Evolutionary conservation across 2,888 invertebrate genomes (phyloP).

Genomic region (Rhyacophila evoluta): DNA sequence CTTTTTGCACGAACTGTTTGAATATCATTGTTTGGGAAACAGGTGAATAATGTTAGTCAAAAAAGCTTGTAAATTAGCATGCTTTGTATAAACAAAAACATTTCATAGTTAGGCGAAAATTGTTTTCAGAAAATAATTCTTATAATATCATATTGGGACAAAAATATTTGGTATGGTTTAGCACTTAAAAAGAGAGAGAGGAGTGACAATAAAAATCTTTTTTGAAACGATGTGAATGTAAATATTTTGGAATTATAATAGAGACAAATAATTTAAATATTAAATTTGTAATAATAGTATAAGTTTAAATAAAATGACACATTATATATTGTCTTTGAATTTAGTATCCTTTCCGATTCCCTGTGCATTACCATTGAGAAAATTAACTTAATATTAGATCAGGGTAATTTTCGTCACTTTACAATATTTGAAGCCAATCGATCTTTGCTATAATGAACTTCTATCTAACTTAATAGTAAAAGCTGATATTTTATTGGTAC

Average conservation of each 20-base stretch:
- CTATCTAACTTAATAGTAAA: no score
- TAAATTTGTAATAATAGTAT: background rate
- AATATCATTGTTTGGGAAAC: conserved; percentile 16
- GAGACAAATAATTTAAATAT: conserved; percentile 20
- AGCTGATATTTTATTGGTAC: no score
- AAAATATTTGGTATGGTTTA: conserved; percentile 26
- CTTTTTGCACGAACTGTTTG: background rate
- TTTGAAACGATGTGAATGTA: conserved; percentile 48
- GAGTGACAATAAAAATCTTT: conserved; percentile 54
- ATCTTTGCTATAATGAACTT: no score
- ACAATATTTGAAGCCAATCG: no score
- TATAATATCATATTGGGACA: conserved; percentile 2
- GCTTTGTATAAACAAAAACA: background rate
- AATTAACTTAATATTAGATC: no score
- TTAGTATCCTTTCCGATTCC: no score
- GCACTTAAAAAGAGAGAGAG: conserved; percentile 30
- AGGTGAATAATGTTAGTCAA: background rate
- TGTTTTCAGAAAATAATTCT: background rate
- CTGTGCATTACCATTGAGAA: no score
- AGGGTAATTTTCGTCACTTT: no score
- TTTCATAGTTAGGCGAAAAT: background rate
- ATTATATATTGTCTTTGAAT: background rate
- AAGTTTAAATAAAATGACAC: conserved; percentile 27
- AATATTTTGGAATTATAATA: conserved; percentile 40
- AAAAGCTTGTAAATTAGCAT: background rate